These are phyloP conservation scores for Ophion slaviceki DNA, from an alignment of 2,888 invertebrate genomes.

Conservation along the genomic window DNA sequence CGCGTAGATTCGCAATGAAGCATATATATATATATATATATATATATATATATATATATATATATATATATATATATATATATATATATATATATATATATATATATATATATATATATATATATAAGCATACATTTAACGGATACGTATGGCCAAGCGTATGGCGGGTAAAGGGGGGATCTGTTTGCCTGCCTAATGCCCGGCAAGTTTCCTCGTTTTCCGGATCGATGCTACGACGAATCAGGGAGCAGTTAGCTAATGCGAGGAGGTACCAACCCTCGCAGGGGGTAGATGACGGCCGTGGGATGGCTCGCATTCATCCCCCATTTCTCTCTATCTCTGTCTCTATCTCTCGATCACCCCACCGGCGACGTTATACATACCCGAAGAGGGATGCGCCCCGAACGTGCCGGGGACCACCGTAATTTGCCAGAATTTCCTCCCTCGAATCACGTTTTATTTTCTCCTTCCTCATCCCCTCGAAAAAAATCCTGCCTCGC, in stretches of 20 bases:
- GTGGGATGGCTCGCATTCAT: conserved; percentile 66
- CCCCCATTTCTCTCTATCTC: not conserved
- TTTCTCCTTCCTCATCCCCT: conserved; percentile 19
- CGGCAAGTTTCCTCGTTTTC: conserved; percentile 76
- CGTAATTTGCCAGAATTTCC: conserved; percentile 69
- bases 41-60: too few relatives aligned
- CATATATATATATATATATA: too few relatives aligned
- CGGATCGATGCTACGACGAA: conserved; percentile 79
- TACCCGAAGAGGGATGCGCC: conserved; percentile 58
- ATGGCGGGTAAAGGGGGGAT: conserved; percentile 24
- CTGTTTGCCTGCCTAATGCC: conserved; percentile 71
- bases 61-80: too few relatives aligned
- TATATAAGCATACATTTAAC: not conserved
- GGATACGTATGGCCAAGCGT: not conserved
- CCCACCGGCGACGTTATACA: conserved; percentile 68
- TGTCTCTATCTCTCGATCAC: conserved; percentile 45
- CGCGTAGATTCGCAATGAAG: too few relatives aligned
- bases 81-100: too few relatives aligned
- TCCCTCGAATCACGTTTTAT: conserved; percentile 54
- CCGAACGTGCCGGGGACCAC: conserved; percentile 72
- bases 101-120: too few relatives aligned
- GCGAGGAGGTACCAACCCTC: conserved; percentile 78
- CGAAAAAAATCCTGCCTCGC: conserved; percentile 53
- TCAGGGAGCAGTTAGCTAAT: conserved; percentile 82
- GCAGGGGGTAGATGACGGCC: conserved; percentile 64